These are phyloP conservation scores for Microcebus jonahi DNA, from an alignment of 2,113 vertebrate genomes.

Conservation along the genomic window DNA sequence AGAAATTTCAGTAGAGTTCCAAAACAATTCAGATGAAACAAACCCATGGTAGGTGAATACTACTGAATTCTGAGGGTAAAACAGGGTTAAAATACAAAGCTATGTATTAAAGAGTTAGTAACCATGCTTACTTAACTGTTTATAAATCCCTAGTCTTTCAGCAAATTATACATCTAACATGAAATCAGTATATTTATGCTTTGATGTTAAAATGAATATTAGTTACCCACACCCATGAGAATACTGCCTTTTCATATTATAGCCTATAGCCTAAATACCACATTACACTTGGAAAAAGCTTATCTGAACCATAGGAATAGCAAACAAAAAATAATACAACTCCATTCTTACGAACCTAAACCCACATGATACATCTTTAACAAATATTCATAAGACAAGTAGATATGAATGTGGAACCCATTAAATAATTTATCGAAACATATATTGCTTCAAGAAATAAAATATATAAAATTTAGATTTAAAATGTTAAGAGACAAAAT, in stretches of 20 bases:
- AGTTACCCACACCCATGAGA: not conserved
- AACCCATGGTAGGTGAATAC: not conserved
- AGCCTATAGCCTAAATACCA: not conserved
- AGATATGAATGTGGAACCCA: conserved; percentile 18
- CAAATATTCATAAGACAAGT: conserved; percentile 31
- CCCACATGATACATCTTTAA: conserved; percentile 18
- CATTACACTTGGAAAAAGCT: not conserved
- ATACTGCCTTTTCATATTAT: not conserved
- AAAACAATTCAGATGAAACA: not conserved
- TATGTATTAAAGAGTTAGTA: conserved; percentile 1
- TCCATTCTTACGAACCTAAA: conserved; percentile 27
- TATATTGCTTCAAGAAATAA: conserved; percentile 39
- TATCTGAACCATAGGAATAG: not conserved
- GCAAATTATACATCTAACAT: not conserved
- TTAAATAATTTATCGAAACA: conserved; percentile 29
- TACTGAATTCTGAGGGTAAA: conserved; percentile 10
- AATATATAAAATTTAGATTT: conserved; percentile 24
- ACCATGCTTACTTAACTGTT: not conserved
- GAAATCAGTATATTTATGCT: not conserved
- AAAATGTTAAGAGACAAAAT: conserved; percentile 44
- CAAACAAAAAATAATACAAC: conserved; percentile 18
- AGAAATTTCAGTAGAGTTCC: not conserved
- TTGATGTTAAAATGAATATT: conserved; percentile 23
- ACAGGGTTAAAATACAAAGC: conserved; percentile 29
- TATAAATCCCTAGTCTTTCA: not conserved